Evolutionary conservation across 1,140 invertebrate genomes (phyloP), one percentile per base, ranked within the genome.

Genomic region (Eufriesea mexicana): DNA sequence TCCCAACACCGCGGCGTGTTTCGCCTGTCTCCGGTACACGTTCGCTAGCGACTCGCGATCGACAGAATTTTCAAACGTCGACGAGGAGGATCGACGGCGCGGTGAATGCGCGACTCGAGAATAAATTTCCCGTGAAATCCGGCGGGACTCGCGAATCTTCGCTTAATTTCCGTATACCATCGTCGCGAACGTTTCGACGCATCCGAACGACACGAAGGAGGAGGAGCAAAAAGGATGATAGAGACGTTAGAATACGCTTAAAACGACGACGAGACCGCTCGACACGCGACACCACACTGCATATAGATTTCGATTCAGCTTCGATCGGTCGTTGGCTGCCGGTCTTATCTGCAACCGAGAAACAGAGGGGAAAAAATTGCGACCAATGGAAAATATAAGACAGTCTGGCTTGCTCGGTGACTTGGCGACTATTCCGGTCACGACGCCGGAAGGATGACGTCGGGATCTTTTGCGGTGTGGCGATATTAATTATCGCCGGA

Each of bases 341-440:
- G 16, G 10, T 25, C 57, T 83, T 87, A 86, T 71, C 86, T 88
- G 86, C 16, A 87, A 88, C 78, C 9, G 23, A 64, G 8, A 74
- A 57, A 23, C 12, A 75, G 5, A 45, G 25, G 1, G 10, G 57
- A 54, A 64, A 79, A 45, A 28, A 6, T 8, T n/a, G 49, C 5
- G 23, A 68, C 18, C 6, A 18, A 9, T 9, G 54, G 6, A 23
- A 20, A 23, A 7, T 7, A 7, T 16, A 1, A 35, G 54, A n/a
- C n/a, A n/a, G n/a, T n/a, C n/a, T n/a, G n/a, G n/a, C n/a, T n/a
- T n/a, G 61, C 49, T 28, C 57, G 80, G 49, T 35, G 68, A 18
- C 49, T 42, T n/a, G 54, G 61, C 42, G 61, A 49, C 49, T 14
- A 79, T 86, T 79, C 71, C n/a, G 25, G 75, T 85, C 72, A 45